These are phyloP conservation scores for Lanius collurio DNA, from an alignment of 2,113 vertebrate genomes.

Conservation along the genomic window DNA sequence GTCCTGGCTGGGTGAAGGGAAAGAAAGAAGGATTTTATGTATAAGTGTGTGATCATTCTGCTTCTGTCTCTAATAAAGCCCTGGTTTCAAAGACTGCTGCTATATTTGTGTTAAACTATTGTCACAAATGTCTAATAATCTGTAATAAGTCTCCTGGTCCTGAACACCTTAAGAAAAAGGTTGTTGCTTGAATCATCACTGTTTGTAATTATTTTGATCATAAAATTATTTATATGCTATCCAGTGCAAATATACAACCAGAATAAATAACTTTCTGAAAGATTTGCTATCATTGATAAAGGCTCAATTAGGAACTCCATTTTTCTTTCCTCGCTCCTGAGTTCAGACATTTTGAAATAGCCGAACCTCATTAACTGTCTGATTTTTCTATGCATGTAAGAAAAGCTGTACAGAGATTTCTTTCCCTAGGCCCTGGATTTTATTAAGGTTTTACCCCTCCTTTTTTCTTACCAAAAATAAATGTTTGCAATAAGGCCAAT, in stretches of 20 bases:
- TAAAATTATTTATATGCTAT: not conserved
- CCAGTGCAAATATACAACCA: not conserved
- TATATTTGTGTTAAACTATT: not conserved
- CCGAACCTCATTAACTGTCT: not conserved
- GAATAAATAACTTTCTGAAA: not conserved
- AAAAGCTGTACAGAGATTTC: not conserved
- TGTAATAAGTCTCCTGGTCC: not conserved
- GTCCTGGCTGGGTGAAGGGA: not conserved
- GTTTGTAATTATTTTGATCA: not conserved
- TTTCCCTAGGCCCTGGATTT: not conserved
- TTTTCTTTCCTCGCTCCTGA: not conserved
- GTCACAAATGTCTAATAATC: not conserved
- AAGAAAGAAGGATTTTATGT: not conserved
- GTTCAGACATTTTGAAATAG: not conserved
- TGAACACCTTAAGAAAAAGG: not conserved
- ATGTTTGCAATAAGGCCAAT: constrained; percentile 25
- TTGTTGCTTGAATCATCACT: not conserved
- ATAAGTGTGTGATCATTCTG: not conserved
- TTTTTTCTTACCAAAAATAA: constrained; percentile 26
- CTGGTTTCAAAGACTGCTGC: not conserved
- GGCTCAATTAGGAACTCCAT: not conserved
- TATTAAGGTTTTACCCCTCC: not conserved
- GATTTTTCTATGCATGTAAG: not conserved
- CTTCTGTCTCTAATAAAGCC: not conserved
- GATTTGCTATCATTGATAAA: not conserved